phyloP scores from a whole-genome alignment of 2,113 vertebrate genomes.

The Hepsetus odoe region DNA sequence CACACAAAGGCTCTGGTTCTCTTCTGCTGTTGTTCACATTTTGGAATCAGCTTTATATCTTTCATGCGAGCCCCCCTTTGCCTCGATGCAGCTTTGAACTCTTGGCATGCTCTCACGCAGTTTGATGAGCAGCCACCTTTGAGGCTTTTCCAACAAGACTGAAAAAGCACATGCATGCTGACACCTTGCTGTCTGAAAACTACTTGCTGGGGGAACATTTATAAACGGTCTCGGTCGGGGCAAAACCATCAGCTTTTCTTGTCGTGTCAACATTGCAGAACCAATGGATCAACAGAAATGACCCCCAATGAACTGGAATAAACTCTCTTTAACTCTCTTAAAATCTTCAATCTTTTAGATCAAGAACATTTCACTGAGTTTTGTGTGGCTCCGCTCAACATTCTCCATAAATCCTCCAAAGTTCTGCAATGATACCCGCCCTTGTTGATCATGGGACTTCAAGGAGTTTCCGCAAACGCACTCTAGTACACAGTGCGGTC shows the following conservation, averaged over 20 bases:
- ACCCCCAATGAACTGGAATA: no score
- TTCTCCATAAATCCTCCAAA: neutral
- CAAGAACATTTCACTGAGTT: no score
- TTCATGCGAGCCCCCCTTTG: no score
- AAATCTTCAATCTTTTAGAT: no score
- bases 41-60: no score
- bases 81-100: neutral
- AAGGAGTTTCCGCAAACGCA: neutral
- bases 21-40: neutral
- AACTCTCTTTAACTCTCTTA: no score
- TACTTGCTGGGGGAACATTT: no score
- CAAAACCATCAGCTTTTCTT: no score
- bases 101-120: neutral
- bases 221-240: no score
- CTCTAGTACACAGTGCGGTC: neutral
- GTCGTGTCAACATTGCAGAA: no score
- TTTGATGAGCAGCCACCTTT: neutral
- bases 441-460: neutral
- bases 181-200: neutral
- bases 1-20: neutral
- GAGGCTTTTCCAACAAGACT: neutral
- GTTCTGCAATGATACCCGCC: neutral
- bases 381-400: neutral
- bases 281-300: no score
- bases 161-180: neutral